These are phyloP conservation scores for Chymomyza fuscimana DNA, from an alignment of 2,888 invertebrate genomes.

Conservation along the genomic window DNA sequence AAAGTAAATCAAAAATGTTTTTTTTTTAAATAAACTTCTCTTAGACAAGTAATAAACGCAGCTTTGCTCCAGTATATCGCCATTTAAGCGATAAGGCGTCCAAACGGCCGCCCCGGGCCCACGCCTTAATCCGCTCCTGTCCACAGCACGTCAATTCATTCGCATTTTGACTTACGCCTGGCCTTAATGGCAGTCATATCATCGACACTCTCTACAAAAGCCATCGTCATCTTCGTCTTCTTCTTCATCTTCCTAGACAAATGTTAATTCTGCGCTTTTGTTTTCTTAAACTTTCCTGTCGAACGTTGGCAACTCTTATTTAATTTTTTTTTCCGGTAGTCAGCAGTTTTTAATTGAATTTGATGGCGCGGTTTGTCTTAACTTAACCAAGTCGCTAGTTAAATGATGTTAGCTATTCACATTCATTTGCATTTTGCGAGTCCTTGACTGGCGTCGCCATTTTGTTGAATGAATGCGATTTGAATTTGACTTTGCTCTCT, in stretches of 20 bases:
- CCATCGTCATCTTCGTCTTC: neutral
- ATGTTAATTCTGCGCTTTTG: neutral
- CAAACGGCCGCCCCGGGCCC: too few species aligned
- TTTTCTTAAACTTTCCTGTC: constrained; percentile 42
- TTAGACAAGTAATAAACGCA: too few species aligned
- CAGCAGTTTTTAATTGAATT: constrained; percentile 75
- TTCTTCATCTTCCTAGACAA: neutral
- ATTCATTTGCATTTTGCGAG: constrained; percentile 58
- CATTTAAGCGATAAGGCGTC: too few species aligned
- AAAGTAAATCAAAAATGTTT: too few species aligned
- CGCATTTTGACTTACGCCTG: constrained; percentile 24
- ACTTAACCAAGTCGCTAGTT: neutral
- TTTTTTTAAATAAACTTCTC: too few species aligned
- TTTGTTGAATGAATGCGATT: constrained; percentile 40
- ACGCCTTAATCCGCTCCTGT: too few species aligned
- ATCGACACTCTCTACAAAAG: constrained; percentile 35
- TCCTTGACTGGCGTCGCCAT: neutral
- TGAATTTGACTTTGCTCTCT: neutral
- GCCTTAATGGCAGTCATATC: constrained; percentile 57
- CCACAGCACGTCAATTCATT: constrained; percentile 17
- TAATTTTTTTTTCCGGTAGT: constrained; percentile 22
- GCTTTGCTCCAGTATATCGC: too few species aligned
- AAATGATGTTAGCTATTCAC: constrained; percentile 53
- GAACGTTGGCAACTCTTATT: constrained; percentile 26
- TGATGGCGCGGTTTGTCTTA: constrained; percentile 42